Base-by-base conservation (phyloP, 2,797 vertebrate species). In the Xerus rutilus region DNA sequence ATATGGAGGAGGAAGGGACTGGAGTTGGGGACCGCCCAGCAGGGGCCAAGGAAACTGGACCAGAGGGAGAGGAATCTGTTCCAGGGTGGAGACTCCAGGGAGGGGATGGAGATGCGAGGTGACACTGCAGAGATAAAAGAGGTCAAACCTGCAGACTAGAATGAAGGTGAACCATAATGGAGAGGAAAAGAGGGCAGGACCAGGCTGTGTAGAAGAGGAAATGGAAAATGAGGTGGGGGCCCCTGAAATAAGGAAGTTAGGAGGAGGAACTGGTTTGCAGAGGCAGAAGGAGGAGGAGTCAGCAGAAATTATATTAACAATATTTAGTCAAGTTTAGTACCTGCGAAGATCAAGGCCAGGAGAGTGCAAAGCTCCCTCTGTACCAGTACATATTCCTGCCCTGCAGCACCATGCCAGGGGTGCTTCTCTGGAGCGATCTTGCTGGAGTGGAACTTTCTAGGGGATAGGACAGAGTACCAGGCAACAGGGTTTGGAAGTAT, bases 171-270 rank as follows among this genome's bases (percentile, higher is more conserved):
- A 49, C 10, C 65, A 32, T 6, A 49, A 77, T 59, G 35, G 18
- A 69, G 73, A 86, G 49, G 47, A 52, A 59, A 85, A 62, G 67
- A 69, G 30, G 30, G 11, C 45, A 64, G 3, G 49, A 49, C 54
- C 39, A 25, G 43, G n/a, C 79, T 70, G 23, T 32, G 0, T 10
- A 10, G 89, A 87, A 77, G n/a, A 84, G 64, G 65, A 88, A 74
- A 39, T n/a, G 77, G 67, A 90, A 79, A 86, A 57, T 69, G 87
- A 93, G 32, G 18, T 89, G 14, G 0, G 18, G 95, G 79, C 70
- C 39, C 17, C 92, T 86, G 79, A 94, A 94, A 94, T 45, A 59
- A 93, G 94, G 96, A 97, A 97, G 96, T 95, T 57, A 72, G 81
- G 43, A 92, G 69, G 78, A 94, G 97, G 96, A 97, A 95, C 91